These are phyloP conservation scores for Ostrea denselamellosa DNA, from an alignment of 1,140 invertebrate genomes.

Conservation along the genomic window DNA sequence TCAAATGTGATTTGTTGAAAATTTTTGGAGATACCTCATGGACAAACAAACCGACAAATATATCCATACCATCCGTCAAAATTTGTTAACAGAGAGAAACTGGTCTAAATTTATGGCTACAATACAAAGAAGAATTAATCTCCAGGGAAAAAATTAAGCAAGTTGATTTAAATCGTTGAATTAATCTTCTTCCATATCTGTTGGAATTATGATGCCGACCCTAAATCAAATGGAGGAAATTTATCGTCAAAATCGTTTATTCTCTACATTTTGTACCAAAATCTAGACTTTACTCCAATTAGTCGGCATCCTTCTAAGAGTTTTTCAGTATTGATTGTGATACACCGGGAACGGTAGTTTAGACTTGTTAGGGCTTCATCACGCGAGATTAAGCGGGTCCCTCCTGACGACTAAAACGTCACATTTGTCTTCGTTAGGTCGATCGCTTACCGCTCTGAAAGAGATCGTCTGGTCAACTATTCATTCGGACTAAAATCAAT, in stretches of 20 bases:
- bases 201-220: background rate
- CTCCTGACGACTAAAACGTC: slow-evolving; percentile 3
- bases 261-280: slow-evolving; percentile 18
- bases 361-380: slow-evolving; percentile 32
- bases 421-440: slow-evolving; percentile 31
- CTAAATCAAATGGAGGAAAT: slow-evolving; percentile 1
- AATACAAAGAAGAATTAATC: no score
- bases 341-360: background rate
- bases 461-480: slow-evolving; percentile 34
- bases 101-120: no score
- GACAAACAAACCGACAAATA: no score
- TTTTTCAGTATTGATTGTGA: slow-evolving; percentile 5
- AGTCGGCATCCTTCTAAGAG: slow-evolving; percentile 2
- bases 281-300: slow-evolving; percentile 26
- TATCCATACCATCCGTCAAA: no score
- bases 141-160: no score
- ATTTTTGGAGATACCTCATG: no score
- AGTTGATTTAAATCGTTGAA: no score
- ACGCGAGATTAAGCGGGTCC: slow-evolving; percentile 21
- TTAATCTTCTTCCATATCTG: no score
- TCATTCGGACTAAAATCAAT: slow-evolving; percentile 36
- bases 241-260: slow-evolving; percentile 13
- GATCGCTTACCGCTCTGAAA: slow-evolving; percentile 17
- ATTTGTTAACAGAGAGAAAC: no score
- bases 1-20: no score